phyloP scores from a whole-genome alignment of 1,140 invertebrate species.

The Steinernema feltiae region DNA sequence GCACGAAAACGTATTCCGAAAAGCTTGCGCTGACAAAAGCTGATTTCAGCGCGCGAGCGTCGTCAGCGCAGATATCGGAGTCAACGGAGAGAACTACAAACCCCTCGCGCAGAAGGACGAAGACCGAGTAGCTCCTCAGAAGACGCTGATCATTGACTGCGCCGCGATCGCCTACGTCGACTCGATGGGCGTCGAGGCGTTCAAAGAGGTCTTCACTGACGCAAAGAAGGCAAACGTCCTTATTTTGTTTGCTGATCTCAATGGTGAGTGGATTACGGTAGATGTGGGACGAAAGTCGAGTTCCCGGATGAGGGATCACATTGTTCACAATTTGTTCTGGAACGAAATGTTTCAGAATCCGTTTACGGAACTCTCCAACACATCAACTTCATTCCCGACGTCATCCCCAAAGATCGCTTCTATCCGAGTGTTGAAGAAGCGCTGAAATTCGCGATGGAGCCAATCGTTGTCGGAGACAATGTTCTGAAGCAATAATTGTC shows the following conservation, averaged over 20 bases:
- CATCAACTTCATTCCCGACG: not conserved
- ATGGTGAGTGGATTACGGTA: no score
- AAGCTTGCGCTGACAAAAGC: constrained; percentile 6
- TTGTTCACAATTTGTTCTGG: no score
- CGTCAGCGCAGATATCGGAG: not conserved
- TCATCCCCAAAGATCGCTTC: not conserved
- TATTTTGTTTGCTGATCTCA: constrained; percentile 22
- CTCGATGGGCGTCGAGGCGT: constrained; percentile 40
- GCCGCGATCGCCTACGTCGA: constrained; percentile 35
- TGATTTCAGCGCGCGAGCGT: not conserved
- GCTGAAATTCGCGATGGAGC: constrained; percentile 1
- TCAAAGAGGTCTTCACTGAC: constrained; percentile 17
- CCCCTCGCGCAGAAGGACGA: not conserved
- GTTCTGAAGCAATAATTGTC: not conserved
- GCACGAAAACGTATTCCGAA: constrained; percentile 1
- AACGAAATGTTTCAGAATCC: not conserved
- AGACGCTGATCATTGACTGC: constrained; percentile 34
- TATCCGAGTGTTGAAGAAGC: not conserved
- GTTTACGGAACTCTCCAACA: not conserved
- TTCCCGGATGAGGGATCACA: no score
- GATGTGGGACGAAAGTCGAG: no score
- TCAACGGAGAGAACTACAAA: not conserved
- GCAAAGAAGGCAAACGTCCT: constrained; percentile 3
- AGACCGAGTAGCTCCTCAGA: not conserved
- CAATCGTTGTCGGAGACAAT: not conserved